These are phyloP conservation scores for Reticulitermes speratus DNA, from an alignment of 1,140 invertebrate genomes.

Conservation along the genomic window DNA sequence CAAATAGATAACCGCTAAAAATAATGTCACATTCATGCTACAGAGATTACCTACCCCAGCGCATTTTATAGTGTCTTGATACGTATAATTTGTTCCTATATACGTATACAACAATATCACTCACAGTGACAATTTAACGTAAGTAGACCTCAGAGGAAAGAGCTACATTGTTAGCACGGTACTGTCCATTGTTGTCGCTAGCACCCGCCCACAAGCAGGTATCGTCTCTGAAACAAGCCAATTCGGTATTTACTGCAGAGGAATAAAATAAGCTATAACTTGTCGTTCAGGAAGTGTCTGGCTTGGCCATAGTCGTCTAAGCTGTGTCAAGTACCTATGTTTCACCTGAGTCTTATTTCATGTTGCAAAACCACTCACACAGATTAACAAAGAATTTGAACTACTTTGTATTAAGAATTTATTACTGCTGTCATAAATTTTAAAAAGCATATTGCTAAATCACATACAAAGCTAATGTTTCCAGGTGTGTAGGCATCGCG, in stretches of 20 bases:
- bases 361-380: too few relatives aligned
- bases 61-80: neutral
- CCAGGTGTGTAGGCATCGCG: too few relatives aligned
- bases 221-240: neutral
- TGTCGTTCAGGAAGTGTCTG: neutral
- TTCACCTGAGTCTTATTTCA: too few relatives aligned
- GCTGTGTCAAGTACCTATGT: too few relatives aligned
- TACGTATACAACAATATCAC: neutral
- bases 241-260: neutral
- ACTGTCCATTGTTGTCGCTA: neutral
- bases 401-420: too few relatives aligned
- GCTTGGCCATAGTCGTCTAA: neutral
- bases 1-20: neutral
- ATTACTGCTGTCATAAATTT: too few relatives aligned
- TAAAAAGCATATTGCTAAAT: too few relatives aligned
- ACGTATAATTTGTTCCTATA: neutral
- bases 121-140: neutral
- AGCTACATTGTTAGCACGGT: neutral
- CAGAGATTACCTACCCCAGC: too few relatives aligned
- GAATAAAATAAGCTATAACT: too few relatives aligned
- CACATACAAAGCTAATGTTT: too few relatives aligned
- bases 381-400: too few relatives aligned
- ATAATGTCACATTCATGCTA: neutral
- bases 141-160: neutral
- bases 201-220: neutral